Evolutionary conservation across 2,113 vertebrate genomes (phyloP).

Genomic region (Syrrhaptes paradoxus): DNA sequence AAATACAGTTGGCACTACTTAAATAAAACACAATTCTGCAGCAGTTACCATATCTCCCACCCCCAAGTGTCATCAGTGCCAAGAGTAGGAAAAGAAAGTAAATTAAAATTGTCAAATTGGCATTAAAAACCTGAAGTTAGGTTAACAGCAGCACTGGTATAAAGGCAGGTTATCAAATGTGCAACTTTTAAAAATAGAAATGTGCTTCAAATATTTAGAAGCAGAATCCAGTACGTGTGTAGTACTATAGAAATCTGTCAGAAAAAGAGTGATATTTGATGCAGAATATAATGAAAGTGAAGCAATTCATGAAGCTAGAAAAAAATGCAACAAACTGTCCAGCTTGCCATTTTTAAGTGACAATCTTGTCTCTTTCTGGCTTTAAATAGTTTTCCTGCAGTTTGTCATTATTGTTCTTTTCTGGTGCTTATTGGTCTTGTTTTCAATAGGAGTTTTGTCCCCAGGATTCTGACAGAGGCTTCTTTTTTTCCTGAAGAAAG

Average conservation of each 20-base stretch:
- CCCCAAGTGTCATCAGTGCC: not conserved
- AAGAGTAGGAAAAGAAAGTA: not conserved
- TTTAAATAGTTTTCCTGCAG: not conserved
- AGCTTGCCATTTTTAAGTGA: not conserved
- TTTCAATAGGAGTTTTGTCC: constrained; percentile 12
- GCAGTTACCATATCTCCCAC: not conserved
- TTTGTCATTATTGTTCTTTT: not conserved
- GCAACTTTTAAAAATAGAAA: not conserved
- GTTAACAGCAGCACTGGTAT: not conserved
- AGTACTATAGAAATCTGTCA: not conserved
- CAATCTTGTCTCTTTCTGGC: not conserved
- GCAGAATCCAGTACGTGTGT: not conserved
- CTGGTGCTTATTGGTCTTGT: not conserved
- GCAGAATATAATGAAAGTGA: not conserved
- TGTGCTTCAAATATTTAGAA: not conserved
- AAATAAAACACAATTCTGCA: not conserved
- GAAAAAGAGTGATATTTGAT: not conserved
- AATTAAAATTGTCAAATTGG: not conserved
- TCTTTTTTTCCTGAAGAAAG: not conserved
- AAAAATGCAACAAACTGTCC: not conserved
- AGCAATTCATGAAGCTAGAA: not conserved
- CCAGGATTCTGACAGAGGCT: not conserved
- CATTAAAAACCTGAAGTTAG: not conserved
- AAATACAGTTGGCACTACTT: not conserved
- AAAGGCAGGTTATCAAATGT: not conserved